Percentiles rank a stretch among this genome's conserved stretches.
Conservation (phyloP, 2,888 invertebrate genomes). For the Philopedon plagiatum region DNA sequence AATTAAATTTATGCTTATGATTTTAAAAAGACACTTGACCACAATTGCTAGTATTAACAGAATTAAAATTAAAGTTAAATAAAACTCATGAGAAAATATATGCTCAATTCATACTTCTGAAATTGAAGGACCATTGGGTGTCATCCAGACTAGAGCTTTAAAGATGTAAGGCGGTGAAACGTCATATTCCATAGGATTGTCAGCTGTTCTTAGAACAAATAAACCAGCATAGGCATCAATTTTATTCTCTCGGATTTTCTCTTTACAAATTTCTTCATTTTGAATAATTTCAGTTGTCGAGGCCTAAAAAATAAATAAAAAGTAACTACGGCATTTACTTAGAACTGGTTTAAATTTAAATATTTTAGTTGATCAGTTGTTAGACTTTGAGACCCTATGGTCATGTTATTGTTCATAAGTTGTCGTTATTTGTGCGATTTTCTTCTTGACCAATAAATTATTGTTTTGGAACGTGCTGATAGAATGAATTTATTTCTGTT, state of each 20-base stretch:
- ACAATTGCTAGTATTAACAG: background rate
- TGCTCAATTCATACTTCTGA: background rate
- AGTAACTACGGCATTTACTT: too few relatives aligned
- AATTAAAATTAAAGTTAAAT: background rate
- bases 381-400: too few relatives aligned
- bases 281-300: too few relatives aligned
- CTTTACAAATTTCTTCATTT: too few relatives aligned
- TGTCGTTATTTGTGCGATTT: too few relatives aligned
- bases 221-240: constrained; percentile 2
- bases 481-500: too few relatives aligned
- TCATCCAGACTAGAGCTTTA: background rate
- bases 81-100: background rate
- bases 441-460: too few relatives aligned
- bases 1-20: background rate
- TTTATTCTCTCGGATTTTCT: background rate
- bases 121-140: background rate
- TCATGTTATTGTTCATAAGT: too few relatives aligned
- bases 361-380: too few relatives aligned
- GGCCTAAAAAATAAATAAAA: too few relatives aligned
- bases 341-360: too few relatives aligned
- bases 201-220: background rate
- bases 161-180: background rate
- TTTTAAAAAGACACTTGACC: background rate
- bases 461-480: too few relatives aligned
- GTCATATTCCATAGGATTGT: background rate